Evolutionary conservation across 2,113 vertebrate genomes (phyloP), one percentile per base, ranked within the genome.

Genomic region (Ammodramus savannarum): DNA sequence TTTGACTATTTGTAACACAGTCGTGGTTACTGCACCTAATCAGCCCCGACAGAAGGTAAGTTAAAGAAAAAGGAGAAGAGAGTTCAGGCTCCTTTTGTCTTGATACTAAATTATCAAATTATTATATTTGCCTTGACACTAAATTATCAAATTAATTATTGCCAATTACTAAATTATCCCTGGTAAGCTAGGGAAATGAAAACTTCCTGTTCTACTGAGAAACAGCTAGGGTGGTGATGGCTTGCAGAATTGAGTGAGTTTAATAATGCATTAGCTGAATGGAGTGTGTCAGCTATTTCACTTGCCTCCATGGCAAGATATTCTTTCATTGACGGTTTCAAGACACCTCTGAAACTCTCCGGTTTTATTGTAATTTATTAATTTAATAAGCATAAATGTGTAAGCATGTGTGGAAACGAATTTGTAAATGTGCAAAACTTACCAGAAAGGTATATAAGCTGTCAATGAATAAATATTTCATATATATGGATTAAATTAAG

Each of bases 1-100:
- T 3, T 98, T 99, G 74, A 99, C 99, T 72, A 98, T 99, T 97
- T 99, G 99, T 96, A 99, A 99, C 96, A 99, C 99, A 0, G 99
- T 99, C 8, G 98, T 99, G 34, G 99, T 99, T 93, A 99, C 99
- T 1, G 99, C 98, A 19, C 99, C 99, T 3, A 98, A 99, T 95
- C 99, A 99, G 92, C 99, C 99, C 6, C 96, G 99, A 13, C 99
- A 99, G 67, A 99, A 99, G 99, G 99, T 99, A 94, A 66, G 80
- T 94, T 54, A 83, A 75, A 89, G 61, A 80, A 57, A 34, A 7
- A 14, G 34, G 10, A 52, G 39, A 84, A 52, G 10, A 44, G 36
- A 52, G 19, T 13, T 65, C 58, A 89, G n/a, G 17, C 27, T 18
- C 80, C 59, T 57, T 71, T 62, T 72, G 29, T 31, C n/a, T 51